phyloP scores from a whole-genome alignment of 2,888 invertebrate species.

The Macropis europaea region DNA sequence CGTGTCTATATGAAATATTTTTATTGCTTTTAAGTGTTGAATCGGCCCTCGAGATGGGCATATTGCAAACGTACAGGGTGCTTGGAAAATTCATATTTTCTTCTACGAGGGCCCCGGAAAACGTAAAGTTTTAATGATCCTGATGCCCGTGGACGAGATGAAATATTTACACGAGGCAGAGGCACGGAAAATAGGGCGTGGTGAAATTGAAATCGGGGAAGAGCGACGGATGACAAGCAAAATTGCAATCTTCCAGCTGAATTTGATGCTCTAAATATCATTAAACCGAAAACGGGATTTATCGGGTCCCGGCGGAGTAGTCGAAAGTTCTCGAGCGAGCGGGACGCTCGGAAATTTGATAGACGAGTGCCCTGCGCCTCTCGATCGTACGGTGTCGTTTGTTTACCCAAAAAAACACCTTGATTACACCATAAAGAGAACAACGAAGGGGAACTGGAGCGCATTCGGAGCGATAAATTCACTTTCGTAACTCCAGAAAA shows the following conservation, averaged over 20 bases:
- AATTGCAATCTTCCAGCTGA: conserved; percentile 26
- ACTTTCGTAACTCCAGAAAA: not conserved
- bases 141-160: not conserved
- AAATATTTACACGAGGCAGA: conserved; percentile 3
- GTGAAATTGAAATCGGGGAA: conserved; percentile 20
- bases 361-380: not conserved
- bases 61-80: too few species aligned
- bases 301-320: not conserved
- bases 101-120: not conserved
- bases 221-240: not conserved
- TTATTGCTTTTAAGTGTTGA: too few species aligned
- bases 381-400: not conserved
- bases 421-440: not conserved
- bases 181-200: conserved; percentile 8
- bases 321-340: not conserved
- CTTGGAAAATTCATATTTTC: not conserved
- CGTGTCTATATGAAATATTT: too few species aligned
- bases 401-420: not conserved
- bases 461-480: conserved; percentile 3
- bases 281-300: conserved; percentile 28
- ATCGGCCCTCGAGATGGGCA: too few species aligned
- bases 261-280: conserved; percentile 23
- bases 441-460: not conserved
- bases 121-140: conserved; percentile 1
- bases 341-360: conserved; percentile 9